Conservation (phyloP, 2,797 vertebrate genomes). For the Garrulus glandarius region DNA sequence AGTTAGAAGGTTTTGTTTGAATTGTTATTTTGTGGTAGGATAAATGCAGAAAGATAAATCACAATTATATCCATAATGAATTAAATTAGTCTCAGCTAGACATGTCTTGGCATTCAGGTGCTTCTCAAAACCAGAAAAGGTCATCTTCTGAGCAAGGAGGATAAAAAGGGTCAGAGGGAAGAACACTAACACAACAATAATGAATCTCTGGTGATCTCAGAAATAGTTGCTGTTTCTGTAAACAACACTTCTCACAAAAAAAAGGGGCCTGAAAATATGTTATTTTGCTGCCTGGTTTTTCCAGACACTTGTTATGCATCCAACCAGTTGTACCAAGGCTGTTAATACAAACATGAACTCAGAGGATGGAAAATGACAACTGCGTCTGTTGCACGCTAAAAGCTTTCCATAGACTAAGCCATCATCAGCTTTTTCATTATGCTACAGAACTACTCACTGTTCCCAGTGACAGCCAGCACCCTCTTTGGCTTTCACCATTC, state of each 20-base stretch:
- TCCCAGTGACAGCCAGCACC: not conserved
- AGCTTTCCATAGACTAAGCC: not conserved
- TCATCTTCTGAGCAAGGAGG: not conserved
- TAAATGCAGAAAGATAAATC: not conserved
- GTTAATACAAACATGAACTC: not conserved
- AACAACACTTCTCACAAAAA: not conserved
- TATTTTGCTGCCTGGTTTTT: not conserved
- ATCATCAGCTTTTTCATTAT: not conserved
- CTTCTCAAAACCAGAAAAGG: not conserved
- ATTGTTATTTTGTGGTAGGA: not conserved
- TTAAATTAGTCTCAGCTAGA: not conserved
- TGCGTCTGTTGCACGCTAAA: not conserved
- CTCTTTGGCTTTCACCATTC: not conserved
- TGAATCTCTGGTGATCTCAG: not conserved
- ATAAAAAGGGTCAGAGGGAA: not conserved
- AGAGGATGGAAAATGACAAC: not conserved
- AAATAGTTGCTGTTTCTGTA: not conserved
- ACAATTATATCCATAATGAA: not conserved
- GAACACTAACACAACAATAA: not conserved
- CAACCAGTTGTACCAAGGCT: not conserved
- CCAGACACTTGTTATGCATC: not conserved
- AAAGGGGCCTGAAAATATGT: not conserved
- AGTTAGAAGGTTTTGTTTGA: not conserved
- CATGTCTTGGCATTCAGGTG: not conserved
- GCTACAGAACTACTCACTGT: not conserved